phyloP scores from a whole-genome alignment of 2,113 vertebrate genomes.

The Chrysemys picta region DNA sequence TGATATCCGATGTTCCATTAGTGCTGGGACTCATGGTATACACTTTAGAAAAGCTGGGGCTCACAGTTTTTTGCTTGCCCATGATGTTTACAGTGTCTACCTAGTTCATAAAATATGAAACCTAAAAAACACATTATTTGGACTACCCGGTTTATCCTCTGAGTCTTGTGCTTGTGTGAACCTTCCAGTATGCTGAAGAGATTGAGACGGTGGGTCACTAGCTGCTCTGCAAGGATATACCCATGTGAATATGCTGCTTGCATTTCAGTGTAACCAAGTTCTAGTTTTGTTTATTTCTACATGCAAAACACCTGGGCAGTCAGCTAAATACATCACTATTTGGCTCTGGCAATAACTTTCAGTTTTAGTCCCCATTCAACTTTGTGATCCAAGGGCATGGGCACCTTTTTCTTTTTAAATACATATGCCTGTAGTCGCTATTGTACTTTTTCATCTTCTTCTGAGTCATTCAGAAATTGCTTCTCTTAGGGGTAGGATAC shows the following conservation, averaged over 20 bases:
- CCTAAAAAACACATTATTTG: conserved; percentile 18
- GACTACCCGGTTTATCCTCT: conserved; percentile 9
- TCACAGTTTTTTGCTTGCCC: background rate
- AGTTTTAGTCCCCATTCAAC: background rate
- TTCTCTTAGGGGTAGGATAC: background rate
- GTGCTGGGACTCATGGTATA: background rate
- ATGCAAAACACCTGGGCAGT: background rate
- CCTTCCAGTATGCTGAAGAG: background rate
- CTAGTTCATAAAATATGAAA: conserved; percentile 5
- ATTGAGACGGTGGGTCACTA: background rate
- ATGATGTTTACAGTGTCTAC: background rate
- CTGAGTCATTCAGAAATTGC: background rate
- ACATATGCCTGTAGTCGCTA: background rate
- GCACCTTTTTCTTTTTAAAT: background rate
- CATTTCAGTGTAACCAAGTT: conserved; percentile 17
- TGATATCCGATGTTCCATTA: background rate
- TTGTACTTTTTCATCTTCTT: conserved; percentile 32
- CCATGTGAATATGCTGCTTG: conserved; percentile 35
- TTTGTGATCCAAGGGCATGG: conserved; percentile 2
- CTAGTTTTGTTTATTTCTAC: background rate
- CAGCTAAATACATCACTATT: background rate
- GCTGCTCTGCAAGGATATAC: conserved; percentile 39
- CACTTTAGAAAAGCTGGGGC: conserved; percentile 24
- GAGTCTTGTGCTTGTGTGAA: conserved; percentile 23
- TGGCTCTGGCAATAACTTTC: background rate